Percentiles rank a stretch among this genome's conserved stretches.
Evolutionary conservation across 2,113 vertebrate genomes (phyloP).

Genomic region (Vombatus ursinus): DNA sequence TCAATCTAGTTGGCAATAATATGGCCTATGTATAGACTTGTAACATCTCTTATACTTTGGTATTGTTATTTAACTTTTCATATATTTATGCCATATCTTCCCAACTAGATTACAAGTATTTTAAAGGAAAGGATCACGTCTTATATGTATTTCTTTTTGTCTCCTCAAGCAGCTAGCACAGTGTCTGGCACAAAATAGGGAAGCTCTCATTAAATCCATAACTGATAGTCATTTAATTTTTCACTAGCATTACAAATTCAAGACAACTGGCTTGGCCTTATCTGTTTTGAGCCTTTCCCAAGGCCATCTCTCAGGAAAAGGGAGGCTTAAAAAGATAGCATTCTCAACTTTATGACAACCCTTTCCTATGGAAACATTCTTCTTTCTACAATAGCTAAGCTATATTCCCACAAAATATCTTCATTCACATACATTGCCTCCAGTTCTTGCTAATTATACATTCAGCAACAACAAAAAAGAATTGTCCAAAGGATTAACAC

Average conservation of each 20-base stretch:
- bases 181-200: accelerated
- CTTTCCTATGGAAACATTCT: background rate
- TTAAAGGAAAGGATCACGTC: background rate
- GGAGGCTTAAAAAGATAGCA: accelerated
- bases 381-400: background rate
- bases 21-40: accelerated
- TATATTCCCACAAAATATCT: background rate
- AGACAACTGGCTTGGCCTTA: background rate
- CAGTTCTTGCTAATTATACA: background rate
- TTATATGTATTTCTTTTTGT: background rate
- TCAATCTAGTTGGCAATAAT: accelerated
- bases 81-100: background rate
- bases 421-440: background rate
- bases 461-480: background rate
- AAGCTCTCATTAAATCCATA: accelerated
- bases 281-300: too few species aligned
- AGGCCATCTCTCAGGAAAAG: background rate
- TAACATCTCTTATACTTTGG: background rate
- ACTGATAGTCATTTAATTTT: background rate
- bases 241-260: background rate
- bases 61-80: accelerated
- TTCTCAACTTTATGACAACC: background rate
- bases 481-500: background rate
- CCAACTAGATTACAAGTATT: background rate
- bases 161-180: accelerated